phyloP scores from a whole-genome alignment of 2,888 invertebrate species.

The Drosophila meridiana region DNA sequence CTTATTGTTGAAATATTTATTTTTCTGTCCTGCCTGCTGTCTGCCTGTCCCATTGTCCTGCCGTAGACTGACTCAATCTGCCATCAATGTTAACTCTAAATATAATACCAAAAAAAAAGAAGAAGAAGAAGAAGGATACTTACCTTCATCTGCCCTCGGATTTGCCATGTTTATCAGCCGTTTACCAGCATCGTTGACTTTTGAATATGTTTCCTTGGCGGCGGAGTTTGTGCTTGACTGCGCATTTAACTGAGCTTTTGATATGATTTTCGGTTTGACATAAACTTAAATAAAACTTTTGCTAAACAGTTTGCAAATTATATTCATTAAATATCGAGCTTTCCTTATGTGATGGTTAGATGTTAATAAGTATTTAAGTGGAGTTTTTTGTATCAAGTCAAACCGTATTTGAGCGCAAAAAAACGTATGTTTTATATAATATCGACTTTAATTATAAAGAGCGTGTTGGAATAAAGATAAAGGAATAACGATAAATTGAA shows the following conservation, averaged over 20 bases:
- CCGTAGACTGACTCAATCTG: constrained; percentile 56
- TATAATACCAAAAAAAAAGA: constrained; percentile 24
- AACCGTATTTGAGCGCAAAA: too few species aligned
- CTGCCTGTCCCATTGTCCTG: constrained; percentile 23
- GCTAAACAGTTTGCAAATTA: background rate
- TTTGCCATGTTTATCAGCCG: constrained; percentile 55
- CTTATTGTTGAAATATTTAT: constrained; percentile 68
- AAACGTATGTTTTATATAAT: too few species aligned
- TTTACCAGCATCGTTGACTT: constrained; percentile 40
- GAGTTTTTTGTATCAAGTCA: background rate
- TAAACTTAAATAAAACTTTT: constrained; percentile 29
- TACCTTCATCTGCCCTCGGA: constrained; percentile 18
- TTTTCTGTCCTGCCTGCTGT: constrained; percentile 30
- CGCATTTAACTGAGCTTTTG: constrained; percentile 39
- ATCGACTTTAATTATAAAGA: too few species aligned
- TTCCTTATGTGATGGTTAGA: background rate
- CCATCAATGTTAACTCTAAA: constrained; percentile 57
- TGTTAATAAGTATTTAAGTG: background rate
- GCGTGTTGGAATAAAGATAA: too few species aligned
- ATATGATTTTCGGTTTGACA: constrained; percentile 37
- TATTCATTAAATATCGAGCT: background rate
- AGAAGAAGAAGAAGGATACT: constrained; percentile 31
- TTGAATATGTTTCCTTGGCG: constrained; percentile 45
- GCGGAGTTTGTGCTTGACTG: constrained; percentile 51
- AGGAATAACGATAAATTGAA: too few species aligned